Conservation (phyloP, 2,797 vertebrate genomes). For the Hydrocynus forskahlii region DNA sequence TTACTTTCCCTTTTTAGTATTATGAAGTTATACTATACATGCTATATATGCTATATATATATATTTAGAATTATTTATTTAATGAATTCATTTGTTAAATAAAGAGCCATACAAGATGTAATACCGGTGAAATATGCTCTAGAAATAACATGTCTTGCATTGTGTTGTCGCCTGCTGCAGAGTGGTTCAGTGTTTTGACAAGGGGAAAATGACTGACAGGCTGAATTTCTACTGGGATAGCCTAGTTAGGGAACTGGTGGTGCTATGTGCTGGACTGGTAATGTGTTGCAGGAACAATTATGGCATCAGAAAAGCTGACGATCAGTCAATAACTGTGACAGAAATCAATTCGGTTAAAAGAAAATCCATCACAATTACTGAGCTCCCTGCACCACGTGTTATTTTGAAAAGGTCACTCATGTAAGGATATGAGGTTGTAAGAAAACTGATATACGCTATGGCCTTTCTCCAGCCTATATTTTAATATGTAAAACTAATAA, state of each 20-base stretch:
- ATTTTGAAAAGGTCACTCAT: slow-evolving; percentile 43
- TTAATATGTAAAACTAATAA: slow-evolving; percentile 33
- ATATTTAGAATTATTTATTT: too few relatives aligned
- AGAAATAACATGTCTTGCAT: slow-evolving; percentile 15
- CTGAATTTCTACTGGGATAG: slow-evolving; percentile 26
- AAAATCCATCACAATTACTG: slow-evolving; percentile 35
- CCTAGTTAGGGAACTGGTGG: slow-evolving; percentile 17
- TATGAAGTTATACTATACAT: too few relatives aligned
- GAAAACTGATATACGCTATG: slow-evolving; percentile 28
- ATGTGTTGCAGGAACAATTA: slow-evolving; percentile 32
- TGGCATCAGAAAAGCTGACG: slow-evolving; percentile 27
- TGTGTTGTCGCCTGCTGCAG: background rate
- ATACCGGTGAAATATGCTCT: background rate
- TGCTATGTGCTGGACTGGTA: slow-evolving; percentile 10
- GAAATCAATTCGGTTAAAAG: slow-evolving; percentile 40
- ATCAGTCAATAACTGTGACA: slow-evolving; percentile 38
- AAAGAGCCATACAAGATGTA: too few relatives aligned
- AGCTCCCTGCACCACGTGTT: background rate
- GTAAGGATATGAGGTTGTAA: slow-evolving; percentile 34
- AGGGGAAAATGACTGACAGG: slow-evolving; percentile 17
- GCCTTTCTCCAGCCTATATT: slow-evolving; percentile 36
- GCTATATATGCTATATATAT: too few relatives aligned
- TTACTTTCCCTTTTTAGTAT: too few relatives aligned
- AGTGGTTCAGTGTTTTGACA: background rate
- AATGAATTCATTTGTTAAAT: too few relatives aligned